A percentile compares a stretch with the other conserved stretches of the same genome.
Conservation (phyloP, 64 coral and sea anemone species). For the Montipora efflorescens region DNA sequence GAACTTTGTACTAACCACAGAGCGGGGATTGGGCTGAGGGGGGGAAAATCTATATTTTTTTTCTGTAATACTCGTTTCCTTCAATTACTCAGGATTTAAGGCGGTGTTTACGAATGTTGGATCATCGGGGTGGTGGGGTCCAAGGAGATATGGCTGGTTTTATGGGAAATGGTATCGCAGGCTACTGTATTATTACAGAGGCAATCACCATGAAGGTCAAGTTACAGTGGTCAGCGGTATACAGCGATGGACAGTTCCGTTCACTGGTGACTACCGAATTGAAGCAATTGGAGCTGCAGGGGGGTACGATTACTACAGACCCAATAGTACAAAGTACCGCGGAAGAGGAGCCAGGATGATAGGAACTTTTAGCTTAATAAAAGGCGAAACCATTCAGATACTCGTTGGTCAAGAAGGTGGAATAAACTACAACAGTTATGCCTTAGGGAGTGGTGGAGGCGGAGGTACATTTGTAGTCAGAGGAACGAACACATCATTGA, state of each 20-base stretch:
- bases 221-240: slow-evolving; percentile 67
- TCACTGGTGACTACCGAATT: slow-evolving; percentile 49
- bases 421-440: not conserved
- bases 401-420: slow-evolving; percentile 68
- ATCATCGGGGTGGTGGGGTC: slow-evolving; percentile 9
- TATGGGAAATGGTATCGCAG: too few relatives aligned
- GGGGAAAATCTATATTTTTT: too few relatives aligned
- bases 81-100: not conserved
- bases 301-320: not conserved
- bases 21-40: too few relatives aligned
- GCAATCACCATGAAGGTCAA: slow-evolving; percentile 37
- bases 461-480: slow-evolving; percentile 47
- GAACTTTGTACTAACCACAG: too few relatives aligned
- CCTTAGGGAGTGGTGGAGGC: slow-evolving; percentile 54
- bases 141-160: not conserved
- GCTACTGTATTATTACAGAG: not conserved
- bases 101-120: slow-evolving; percentile 47
- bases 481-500: slow-evolving; percentile 31
- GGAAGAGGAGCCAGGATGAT: slow-evolving; percentile 68
- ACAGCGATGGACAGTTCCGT: slow-evolving; percentile 59
- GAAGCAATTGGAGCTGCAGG: slow-evolving; percentile 70
- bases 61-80: not conserved
- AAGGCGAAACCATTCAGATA: slow-evolving; percentile 41
- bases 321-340: slow-evolving; percentile 30
- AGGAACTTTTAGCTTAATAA: slow-evolving; percentile 41